Base-by-base conservation (phyloP, 2,797 vertebrate genomes). In the Falco berigora region DNA sequence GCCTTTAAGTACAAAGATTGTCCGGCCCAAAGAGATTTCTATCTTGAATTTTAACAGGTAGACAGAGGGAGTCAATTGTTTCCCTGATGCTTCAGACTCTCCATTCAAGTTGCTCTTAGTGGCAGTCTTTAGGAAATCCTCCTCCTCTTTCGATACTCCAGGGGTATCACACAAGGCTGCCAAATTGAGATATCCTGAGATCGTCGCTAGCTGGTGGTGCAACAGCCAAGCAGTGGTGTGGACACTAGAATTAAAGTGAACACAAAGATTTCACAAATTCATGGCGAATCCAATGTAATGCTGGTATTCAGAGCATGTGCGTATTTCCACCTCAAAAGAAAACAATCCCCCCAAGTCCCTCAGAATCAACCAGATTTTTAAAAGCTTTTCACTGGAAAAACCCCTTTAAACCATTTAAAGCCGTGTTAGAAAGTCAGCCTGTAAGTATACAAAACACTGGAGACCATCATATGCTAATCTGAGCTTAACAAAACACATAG, bases 401-500 rank as follows among this genome's bases (percentile, higher is more conserved):
- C 10, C 1, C 10, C 67, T 66, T 42, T 64, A 91, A 92, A 66
- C 58, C 66, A 68, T 86, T 91, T 58, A 87, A 90, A 78, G 46
- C 78, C 24, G 4, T 71, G 55, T 78, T 78, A 90, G 68, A 93
- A 91, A 94, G 86, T 90, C 90, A 77, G 74, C 34, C 93, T 94
- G 50, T 44, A 92, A 90, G 68, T 44, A 18, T 50, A 85, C 58
- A 91, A 88, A 96, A 88, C 94, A 85, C 74, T 91, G 94, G 96
- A 97, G 94, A 97, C 95, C 77, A 52, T 94, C 86, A 64, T 82
- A 85, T 95, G 91, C 90, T 93, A 97, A 96, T 97, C 79, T 73
- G 93, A 94, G 77, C 8, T 95, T 96, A 93, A 92, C 96, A 97
- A 98, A 98, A 97, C 80, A 92, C 84, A 96, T 88, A 97, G 63